Evolutionary conservation across 2,888 invertebrate species (phyloP).

Genomic region (Diarsia dahlii): DNA sequence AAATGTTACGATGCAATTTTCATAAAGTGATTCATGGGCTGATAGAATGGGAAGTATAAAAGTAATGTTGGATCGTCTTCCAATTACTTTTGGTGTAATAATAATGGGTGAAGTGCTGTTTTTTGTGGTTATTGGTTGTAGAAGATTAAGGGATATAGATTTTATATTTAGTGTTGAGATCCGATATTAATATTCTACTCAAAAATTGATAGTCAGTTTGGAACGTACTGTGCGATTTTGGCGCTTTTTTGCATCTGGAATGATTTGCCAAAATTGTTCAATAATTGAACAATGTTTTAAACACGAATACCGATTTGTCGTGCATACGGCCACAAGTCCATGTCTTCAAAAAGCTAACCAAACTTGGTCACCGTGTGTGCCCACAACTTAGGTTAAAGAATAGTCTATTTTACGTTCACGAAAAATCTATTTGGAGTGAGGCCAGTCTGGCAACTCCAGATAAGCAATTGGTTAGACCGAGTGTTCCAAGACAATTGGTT

Average conservation of each 20-base stretch:
- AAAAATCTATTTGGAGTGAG: slow-evolving; percentile 78
- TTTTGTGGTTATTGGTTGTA: slow-evolving; percentile 3
- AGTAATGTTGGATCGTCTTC: not conserved
- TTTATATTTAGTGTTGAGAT: slow-evolving; percentile 9
- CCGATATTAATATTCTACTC: not conserved
- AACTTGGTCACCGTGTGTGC: slow-evolving; percentile 26
- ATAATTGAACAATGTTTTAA: not conserved
- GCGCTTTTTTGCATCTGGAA: too few species aligned
- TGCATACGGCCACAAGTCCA: not conserved
- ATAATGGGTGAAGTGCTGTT: not conserved
- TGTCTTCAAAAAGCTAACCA: not conserved
- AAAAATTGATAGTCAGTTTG: not conserved
- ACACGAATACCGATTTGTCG: not conserved
- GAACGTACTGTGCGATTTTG: too few species aligned
- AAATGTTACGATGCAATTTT: slow-evolving; percentile 70
- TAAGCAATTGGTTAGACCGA: slow-evolving; percentile 78
- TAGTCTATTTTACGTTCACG: slow-evolving; percentile 68
- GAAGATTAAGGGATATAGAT: not conserved
- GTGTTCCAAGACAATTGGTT: slow-evolving; percentile 77
- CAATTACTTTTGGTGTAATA: not conserved
- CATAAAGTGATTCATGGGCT: slow-evolving; percentile 57
- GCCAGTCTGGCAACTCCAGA: slow-evolving; percentile 77
- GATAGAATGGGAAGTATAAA: slow-evolving; percentile 33
- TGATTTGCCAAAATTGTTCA: too few species aligned
- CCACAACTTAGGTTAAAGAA: slow-evolving; percentile 62